These are phyloP conservation scores for Octodon degus DNA, from an alignment of 2,113 vertebrate species.

Conservation along the genomic window DNA sequence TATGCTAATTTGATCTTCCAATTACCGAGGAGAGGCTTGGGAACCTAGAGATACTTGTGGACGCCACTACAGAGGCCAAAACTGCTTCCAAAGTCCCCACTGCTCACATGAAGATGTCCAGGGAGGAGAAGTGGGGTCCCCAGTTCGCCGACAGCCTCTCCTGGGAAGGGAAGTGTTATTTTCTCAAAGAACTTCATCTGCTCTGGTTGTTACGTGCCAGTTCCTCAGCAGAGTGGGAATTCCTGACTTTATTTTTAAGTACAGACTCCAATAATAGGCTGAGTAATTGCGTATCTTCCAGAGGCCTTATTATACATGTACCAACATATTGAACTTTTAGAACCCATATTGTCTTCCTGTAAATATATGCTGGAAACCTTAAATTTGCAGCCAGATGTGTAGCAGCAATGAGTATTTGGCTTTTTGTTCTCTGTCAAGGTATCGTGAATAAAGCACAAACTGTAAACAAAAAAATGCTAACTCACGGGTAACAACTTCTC, in stretches of 20 bases:
- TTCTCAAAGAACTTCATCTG: slow-evolving; percentile 59
- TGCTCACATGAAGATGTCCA: neutral
- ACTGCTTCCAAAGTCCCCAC: neutral
- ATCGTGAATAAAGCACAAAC: neutral
- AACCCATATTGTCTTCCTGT: slow-evolving; percentile 34
- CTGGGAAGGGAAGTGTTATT: slow-evolving; percentile 34
- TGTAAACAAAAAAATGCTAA: neutral
- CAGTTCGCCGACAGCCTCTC: slow-evolving; percentile 35
- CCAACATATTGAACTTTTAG: slow-evolving; percentile 42
- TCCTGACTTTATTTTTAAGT: slow-evolving; percentile 56
- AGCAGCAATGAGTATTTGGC: neutral
- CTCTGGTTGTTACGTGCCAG: neutral
- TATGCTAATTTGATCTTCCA: neutral
- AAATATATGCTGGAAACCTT: slow-evolving; percentile 61
- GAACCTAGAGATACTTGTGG: neutral
- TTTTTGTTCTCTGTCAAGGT: neutral
- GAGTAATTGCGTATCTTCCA: slow-evolving; percentile 58
- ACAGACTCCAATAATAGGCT: slow-evolving; percentile 65
- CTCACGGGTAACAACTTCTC: neutral
- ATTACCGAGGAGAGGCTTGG: neutral
- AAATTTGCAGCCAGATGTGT: slow-evolving; percentile 43
- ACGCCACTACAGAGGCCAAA: neutral
- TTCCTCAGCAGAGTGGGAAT: slow-evolving; percentile 4
- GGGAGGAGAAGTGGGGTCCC: neutral
- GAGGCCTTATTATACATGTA: slow-evolving; percentile 43